phyloP scores from a whole-genome alignment of 2,113 vertebrate species.

The Sceloporus undulatus region DNA sequence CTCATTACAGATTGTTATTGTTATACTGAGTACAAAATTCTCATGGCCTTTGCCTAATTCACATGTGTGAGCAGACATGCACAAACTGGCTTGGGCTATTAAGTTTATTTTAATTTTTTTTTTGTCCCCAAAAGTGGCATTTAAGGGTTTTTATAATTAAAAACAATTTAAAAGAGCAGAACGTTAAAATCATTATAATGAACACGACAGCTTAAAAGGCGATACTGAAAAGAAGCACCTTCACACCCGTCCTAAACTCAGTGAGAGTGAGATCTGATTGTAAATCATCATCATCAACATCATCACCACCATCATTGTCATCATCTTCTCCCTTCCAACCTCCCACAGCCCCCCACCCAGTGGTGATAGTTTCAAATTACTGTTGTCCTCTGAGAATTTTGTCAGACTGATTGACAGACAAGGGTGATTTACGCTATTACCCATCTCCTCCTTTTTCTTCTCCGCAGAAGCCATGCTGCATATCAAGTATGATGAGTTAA shows the following conservation, averaged over 20 bases:
- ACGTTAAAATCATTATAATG: too few relatives aligned
- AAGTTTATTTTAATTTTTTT: too few relatives aligned
- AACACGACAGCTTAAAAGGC: too few relatives aligned
- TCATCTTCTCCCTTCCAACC: not conserved
- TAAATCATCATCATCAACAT: not conserved
- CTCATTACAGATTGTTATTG: not conserved
- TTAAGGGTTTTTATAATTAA: too few relatives aligned
- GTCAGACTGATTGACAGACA: not conserved
- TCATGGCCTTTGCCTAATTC: not conserved
- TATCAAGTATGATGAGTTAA: not conserved
- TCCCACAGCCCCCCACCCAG: not conserved
- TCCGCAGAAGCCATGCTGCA: not conserved
- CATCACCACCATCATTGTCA: not conserved
- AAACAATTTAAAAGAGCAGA: too few relatives aligned
- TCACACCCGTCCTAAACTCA: too few relatives aligned
- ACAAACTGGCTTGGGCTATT: not conserved
- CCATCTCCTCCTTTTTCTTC: not conserved
- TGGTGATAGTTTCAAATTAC: not conserved
- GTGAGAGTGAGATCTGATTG: too few relatives aligned
- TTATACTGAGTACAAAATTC: not conserved
- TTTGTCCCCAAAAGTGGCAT: too few relatives aligned
- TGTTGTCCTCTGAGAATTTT: not conserved
- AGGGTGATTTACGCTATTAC: not conserved
- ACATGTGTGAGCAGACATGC: not conserved
- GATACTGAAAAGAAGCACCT: too few relatives aligned